phyloP scores from a whole-genome alignment of 1,140 invertebrate species.

The Ceratina calcarata region DNA sequence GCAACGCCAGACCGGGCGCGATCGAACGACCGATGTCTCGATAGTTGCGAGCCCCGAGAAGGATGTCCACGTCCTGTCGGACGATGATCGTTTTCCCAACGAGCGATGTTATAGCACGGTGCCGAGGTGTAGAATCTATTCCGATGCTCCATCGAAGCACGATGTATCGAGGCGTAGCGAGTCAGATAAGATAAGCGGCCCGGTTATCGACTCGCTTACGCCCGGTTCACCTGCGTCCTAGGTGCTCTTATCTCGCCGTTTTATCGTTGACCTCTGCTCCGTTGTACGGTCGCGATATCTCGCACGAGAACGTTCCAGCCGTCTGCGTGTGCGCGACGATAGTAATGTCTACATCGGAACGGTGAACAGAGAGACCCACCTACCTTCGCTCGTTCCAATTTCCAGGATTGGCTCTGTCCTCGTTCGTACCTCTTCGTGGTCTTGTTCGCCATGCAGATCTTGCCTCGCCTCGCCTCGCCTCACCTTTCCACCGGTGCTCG shows the following conservation, averaged over 20 bases:
- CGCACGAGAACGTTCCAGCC: constrained; percentile 45
- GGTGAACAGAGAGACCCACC: not conserved
- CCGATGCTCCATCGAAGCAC: constrained; percentile 50
- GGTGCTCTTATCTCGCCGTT: constrained; percentile 68
- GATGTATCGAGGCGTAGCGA: constrained; percentile 61
- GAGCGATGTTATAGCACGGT: constrained; percentile 34
- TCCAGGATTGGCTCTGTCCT: constrained; percentile 63
- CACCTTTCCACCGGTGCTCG: too few relatives aligned
- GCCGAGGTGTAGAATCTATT: constrained; percentile 45
- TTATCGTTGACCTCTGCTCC: constrained; percentile 75
- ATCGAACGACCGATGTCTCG: constrained; percentile 36
- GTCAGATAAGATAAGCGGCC: constrained; percentile 70
- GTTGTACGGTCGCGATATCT: constrained; percentile 60
- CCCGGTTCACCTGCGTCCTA: constrained; percentile 70
- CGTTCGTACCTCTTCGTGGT: not conserved
- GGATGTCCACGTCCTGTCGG: not conserved
- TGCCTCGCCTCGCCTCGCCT: too few relatives aligned
- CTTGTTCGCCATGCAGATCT: too few relatives aligned
- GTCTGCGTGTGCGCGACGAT: constrained; percentile 42
- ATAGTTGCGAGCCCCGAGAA: constrained; percentile 4
- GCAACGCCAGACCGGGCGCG: not conserved
- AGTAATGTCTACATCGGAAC: constrained; percentile 68
- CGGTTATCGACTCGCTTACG: constrained; percentile 68
- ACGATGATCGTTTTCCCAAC: constrained; percentile 45
- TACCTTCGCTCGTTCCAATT: constrained; percentile 54